Percentiles rank a stretch among this genome's conserved stretches.
Conservation (phyloP, 2,797 vertebrate species). For the Macropodus opercularis region DNA sequence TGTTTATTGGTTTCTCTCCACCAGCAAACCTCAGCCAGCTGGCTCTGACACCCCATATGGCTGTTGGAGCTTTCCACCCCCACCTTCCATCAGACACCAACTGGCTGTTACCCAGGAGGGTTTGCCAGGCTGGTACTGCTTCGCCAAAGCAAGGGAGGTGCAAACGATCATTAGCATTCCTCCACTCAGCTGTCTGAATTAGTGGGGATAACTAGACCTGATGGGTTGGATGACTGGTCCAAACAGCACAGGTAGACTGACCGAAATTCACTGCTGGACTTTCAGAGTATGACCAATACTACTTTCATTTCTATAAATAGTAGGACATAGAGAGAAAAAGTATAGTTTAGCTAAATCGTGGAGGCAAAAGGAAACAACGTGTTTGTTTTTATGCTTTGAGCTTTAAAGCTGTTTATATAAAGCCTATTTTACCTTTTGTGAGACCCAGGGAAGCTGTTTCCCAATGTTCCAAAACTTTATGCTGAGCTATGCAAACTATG, state of each 20-base stretch:
- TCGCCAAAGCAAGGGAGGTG: slow-evolving; percentile 34
- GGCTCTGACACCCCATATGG: slow-evolving; percentile 48
- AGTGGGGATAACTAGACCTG: slow-evolving; percentile 30
- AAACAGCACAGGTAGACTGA: slow-evolving; percentile 8
- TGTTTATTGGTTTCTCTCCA: slow-evolving; percentile 40
- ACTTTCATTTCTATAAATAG: neutral
- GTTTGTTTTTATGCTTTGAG: neutral
- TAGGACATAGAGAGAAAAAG: neutral
- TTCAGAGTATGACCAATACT: neutral
- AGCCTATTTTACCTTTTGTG: no score
- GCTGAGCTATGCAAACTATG: neutral
- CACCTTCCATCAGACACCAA: slow-evolving; percentile 49
- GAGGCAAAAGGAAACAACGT: neutral
- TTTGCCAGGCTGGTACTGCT: slow-evolving; percentile 25
- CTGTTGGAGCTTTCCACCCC: slow-evolving; percentile 38
- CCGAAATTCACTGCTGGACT: neutral
- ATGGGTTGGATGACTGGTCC: slow-evolving; percentile 11
- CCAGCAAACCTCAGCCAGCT: slow-evolving; percentile 46
- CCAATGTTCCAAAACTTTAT: no score
- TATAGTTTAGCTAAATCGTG: neutral
- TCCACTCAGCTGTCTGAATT: slow-evolving; percentile 23
- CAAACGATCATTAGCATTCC: slow-evolving; percentile 56
- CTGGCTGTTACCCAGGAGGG: slow-evolving; percentile 35
- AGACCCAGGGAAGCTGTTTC: no score
- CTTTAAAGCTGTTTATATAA: no score